phyloP scores from a whole-genome alignment of 2,888 invertebrate species.

The Pemphredon lugubris region DNA sequence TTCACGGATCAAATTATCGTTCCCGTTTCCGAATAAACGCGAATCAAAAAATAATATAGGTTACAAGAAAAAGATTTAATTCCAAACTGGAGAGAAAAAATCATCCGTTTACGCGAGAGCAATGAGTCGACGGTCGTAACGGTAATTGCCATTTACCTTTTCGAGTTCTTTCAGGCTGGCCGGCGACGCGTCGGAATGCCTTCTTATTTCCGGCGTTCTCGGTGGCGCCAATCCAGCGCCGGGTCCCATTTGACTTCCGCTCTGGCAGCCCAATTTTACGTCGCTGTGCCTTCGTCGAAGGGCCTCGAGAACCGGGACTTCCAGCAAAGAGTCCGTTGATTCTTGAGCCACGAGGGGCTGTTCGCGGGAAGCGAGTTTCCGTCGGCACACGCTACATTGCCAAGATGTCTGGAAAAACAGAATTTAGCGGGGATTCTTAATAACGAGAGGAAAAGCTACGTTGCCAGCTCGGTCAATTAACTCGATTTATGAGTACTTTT shows the following conservation, averaged over 20 bases:
- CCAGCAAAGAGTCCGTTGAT: conserved; percentile 91
- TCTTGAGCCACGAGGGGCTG: conserved; percentile 88
- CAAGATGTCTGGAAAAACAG: conserved; percentile 82
- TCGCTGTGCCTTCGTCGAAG: conserved; percentile 92
- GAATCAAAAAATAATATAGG: no score
- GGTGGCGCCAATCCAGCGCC: conserved; percentile 90
- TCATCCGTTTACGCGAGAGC: no score
- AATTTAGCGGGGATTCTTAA: no score
- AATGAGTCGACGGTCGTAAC: no score
- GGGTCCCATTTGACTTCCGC: conserved; percentile 77
- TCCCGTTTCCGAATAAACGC: no score
- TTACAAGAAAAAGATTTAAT: no score
- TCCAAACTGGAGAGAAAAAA: no score
- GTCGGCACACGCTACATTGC: conserved; percentile 94
- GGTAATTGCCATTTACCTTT: no score
- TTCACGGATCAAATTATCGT: no score
- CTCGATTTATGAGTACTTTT: no score
- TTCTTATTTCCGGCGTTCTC: conserved; percentile 89
- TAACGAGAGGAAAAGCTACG: no score
- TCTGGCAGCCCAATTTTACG: conserved; percentile 85
- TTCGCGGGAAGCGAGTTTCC: conserved; percentile 90
- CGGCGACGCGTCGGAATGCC: conserved; percentile 94
- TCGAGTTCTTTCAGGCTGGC: conserved; percentile 94
- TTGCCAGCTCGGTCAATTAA: no score
- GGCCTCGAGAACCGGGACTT: conserved; percentile 90